These are phyloP conservation scores for Xylota segnis DNA, from an alignment of 2,888 invertebrate genomes.

Conservation along the genomic window DNA sequence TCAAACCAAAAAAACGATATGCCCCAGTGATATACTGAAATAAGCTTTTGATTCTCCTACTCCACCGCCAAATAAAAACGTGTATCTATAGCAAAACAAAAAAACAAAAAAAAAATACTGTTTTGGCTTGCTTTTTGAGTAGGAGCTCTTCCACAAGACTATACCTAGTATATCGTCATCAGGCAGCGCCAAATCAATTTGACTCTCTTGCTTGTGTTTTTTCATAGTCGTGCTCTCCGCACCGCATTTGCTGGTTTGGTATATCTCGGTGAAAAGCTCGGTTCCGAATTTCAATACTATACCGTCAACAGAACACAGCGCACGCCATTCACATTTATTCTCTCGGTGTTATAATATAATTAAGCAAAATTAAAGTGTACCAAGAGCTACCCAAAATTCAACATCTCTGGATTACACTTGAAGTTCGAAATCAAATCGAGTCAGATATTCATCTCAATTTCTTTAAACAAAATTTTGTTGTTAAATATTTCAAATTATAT, in stretches of 20 bases:
- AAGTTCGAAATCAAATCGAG: conserved; percentile 39
- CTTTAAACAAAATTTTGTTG: conserved; percentile 12
- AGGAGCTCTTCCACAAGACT: conserved; percentile 47
- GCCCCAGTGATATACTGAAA: conserved; percentile 73
- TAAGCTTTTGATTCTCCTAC: conserved; percentile 73
- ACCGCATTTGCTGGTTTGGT: conserved; percentile 46
- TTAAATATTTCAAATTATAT: conserved; percentile 6
- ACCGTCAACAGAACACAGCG: conserved; percentile 79
- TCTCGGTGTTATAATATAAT: conserved; percentile 78
- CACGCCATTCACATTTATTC: conserved; percentile 78
- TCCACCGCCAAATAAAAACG: conserved; percentile 45
- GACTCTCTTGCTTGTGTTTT: conserved; percentile 62
- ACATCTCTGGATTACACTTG: conserved; percentile 54
- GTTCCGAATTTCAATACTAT: conserved; percentile 77
- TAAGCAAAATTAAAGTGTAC: conserved; percentile 52
- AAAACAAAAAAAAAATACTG: conserved; percentile 31
- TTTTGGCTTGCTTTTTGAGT: conserved; percentile 63
- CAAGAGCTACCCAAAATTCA: conserved; percentile 24
- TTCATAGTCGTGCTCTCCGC: conserved; percentile 55
- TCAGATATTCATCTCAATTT: conserved; percentile 45
- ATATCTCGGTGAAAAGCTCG: conserved; percentile 73
- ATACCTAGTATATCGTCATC: conserved; percentile 41
- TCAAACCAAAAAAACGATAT: conserved; percentile 22
- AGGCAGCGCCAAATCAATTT: conserved; percentile 72
- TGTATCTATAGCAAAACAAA: conserved; percentile 55